Percentiles rank a stretch among this genome's conserved stretches.
These are phyloP conservation scores for Lates calcarifer DNA, from an alignment of 2,113 vertebrate genomes.

Conservation along the genomic window DNA sequence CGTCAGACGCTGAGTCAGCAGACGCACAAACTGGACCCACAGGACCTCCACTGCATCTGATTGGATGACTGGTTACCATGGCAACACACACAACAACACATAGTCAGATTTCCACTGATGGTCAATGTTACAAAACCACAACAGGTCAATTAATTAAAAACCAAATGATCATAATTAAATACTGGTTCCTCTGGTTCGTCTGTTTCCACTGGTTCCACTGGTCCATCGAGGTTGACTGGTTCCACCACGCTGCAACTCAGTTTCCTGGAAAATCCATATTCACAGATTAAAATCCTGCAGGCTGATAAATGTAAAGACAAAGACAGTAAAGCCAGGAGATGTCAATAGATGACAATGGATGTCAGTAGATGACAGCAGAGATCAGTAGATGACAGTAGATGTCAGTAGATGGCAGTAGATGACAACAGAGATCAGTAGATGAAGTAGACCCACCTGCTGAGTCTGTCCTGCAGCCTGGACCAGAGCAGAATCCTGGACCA, in stretches of 20 bases:
- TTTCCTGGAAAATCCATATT: slow-evolving; percentile 15
- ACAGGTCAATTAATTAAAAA: background rate
- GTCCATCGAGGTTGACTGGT: background rate
- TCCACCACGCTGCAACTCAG: background rate
- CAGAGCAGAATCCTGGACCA: slow-evolving; percentile 93
- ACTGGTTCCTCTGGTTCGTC: slow-evolving; percentile 6
- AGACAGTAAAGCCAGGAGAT: too few relatives aligned
- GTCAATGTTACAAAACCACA: background rate
- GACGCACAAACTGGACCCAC: slow-evolving; percentile 56
- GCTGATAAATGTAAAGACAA: too few relatives aligned
- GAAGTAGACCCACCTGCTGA: slow-evolving; percentile 84
- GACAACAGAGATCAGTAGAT: too few relatives aligned
- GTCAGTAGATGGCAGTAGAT: background rate
- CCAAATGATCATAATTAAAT: background rate
- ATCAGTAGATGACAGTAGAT: background rate
- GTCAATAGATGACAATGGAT: too few relatives aligned
- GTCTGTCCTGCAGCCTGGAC: slow-evolving; percentile 89
- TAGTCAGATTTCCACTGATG: background rate
- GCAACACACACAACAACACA: background rate
- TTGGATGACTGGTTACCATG: slow-evolving; percentile 1
- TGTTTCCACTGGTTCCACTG: background rate
- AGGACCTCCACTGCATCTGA: background rate
- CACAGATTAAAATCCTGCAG: background rate
- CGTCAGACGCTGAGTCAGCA: slow-evolving; percentile 88
- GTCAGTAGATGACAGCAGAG: too few relatives aligned